A percentile compares a stretch with the other conserved stretches of the same genome.
Conservation (phyloP, 2,113 vertebrate genomes). For the Neodon shergylaensis region DNA sequence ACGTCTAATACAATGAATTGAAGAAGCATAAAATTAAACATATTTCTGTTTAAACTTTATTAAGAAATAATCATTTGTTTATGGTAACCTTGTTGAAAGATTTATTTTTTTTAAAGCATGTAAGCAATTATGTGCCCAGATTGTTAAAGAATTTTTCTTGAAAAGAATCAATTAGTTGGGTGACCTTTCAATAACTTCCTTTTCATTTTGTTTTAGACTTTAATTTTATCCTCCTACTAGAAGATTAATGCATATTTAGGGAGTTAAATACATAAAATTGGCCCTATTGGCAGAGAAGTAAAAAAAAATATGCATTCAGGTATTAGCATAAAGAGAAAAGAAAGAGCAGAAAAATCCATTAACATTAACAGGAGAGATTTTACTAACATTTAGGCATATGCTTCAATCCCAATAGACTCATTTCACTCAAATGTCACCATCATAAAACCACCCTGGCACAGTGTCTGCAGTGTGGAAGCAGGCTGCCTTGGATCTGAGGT, state of each 20-base stretch:
- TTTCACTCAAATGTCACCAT: constrained; percentile 50
- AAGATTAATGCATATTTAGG: not conserved
- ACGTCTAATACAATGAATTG: not conserved
- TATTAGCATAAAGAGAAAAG: constrained; percentile 25
- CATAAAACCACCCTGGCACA: not conserved
- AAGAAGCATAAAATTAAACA: not conserved
- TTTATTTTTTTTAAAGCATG: not conserved
- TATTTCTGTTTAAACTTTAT: not conserved
- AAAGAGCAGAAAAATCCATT: not conserved
- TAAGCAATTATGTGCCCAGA: not conserved
- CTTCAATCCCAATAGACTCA: constrained; percentile 2
- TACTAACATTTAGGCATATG: not conserved
- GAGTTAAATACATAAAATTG: constrained; percentile 37
- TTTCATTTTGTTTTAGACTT: constrained; percentile 26
- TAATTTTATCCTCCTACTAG: not conserved
- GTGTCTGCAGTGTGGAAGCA: not conserved
- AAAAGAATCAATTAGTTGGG: not conserved
- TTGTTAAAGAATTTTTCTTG: not conserved
- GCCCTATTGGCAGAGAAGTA: not conserved
- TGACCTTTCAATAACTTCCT: not conserved
- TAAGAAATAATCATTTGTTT: not conserved
- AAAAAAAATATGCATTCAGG: not conserved
- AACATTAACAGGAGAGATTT: constrained; percentile 55
- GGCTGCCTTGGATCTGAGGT: not conserved
- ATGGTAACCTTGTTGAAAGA: not conserved